Conservation (phyloP, 2,888 invertebrate species). For the Hemistola chrysoprasaria region DNA sequence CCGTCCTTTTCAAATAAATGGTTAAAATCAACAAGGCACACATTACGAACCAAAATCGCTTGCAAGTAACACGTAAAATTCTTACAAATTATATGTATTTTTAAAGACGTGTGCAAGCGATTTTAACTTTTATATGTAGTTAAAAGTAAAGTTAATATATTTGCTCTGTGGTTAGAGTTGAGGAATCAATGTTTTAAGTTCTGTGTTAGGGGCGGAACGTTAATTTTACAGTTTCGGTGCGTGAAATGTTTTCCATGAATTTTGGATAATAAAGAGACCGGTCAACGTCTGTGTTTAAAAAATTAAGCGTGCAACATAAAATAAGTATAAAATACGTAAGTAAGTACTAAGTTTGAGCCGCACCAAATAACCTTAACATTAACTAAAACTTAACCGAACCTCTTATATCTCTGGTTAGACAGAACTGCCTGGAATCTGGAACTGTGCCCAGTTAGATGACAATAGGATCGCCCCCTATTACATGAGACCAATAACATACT, state of each 20-base stretch:
- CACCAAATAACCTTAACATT: too few species aligned
- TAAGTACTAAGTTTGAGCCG: too few species aligned
- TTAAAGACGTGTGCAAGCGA: constrained; percentile 24
- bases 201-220: constrained; percentile 38
- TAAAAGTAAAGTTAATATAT: constrained; percentile 51
- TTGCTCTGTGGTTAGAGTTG: constrained; percentile 56
- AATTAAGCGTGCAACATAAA: too few species aligned
- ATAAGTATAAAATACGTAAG: too few species aligned
- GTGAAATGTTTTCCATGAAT: constrained; percentile 21
- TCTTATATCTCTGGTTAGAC: too few species aligned
- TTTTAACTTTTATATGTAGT: constrained; percentile 34
- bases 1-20: constrained; percentile 66
- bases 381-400: too few species aligned
- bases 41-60: constrained; percentile 20
- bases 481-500: too few species aligned
- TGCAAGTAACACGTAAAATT: constrained; percentile 5
- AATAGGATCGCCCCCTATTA: too few species aligned
- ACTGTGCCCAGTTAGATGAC: too few species aligned
- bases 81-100: neutral
- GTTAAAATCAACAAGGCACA: constrained; percentile 51
- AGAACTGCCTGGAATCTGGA: too few species aligned
- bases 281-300: too few species aligned
- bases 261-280: neutral
- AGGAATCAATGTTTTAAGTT: constrained; percentile 58
- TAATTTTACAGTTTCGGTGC: constrained; percentile 41